These are phyloP conservation scores for Ormyrus labotus DNA, from an alignment of 2,888 invertebrate species.

Conservation along the genomic window DNA sequence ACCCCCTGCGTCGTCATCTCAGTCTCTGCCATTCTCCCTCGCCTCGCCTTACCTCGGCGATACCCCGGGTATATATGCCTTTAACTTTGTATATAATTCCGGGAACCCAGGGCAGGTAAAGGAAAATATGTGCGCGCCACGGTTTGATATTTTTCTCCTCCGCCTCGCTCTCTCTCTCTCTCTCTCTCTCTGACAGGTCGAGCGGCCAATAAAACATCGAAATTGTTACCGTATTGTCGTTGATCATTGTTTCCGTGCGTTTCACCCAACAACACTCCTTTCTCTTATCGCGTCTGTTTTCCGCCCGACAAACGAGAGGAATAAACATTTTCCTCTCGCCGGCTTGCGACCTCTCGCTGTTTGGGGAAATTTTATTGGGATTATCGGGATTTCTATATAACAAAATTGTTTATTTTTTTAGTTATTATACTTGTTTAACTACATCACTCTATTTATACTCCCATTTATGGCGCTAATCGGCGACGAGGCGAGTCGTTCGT, in stretches of 20 bases:
- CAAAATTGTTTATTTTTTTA: too few relatives aligned
- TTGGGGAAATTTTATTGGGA: too few relatives aligned
- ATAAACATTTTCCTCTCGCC: too few relatives aligned
- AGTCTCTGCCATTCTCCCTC: background rate
- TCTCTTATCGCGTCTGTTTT: background rate
- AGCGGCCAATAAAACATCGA: slow-evolving; percentile 35
- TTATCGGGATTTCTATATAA: too few relatives aligned
- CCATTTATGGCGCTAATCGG: too few relatives aligned
- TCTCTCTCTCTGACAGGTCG: background rate
- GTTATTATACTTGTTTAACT: too few relatives aligned
- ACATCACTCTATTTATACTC: too few relatives aligned
- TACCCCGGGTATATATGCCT: background rate
- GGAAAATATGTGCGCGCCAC: slow-evolving; percentile 30
- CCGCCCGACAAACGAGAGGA: too few relatives aligned
- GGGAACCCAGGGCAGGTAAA: background rate
- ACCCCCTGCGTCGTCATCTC: background rate
- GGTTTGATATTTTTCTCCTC: slow-evolving; percentile 32
- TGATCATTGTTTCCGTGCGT: slow-evolving; percentile 26
- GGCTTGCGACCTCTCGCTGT: too few relatives aligned
- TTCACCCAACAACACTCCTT: background rate
- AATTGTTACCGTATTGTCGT: slow-evolving; percentile 20
- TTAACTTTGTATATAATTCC: slow-evolving; percentile 20
- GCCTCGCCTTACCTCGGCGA: background rate
- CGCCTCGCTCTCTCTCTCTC: too few relatives aligned
- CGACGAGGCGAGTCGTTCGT: too few relatives aligned